These are phyloP conservation scores for Willowsia nigromaculata DNA, from an alignment of 2,888 invertebrate species.

Conservation along the genomic window DNA sequence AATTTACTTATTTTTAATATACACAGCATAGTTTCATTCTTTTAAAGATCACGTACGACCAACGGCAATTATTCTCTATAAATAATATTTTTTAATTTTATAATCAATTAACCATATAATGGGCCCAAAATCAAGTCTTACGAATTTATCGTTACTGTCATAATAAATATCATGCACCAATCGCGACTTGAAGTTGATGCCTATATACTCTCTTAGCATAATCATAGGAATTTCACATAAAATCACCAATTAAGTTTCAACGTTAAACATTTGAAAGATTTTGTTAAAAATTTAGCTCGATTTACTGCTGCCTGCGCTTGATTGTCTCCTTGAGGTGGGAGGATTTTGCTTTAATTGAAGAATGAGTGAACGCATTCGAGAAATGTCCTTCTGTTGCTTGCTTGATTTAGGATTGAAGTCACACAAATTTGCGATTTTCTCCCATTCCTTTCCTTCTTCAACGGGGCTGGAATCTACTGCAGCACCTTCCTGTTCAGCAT, in stretches of 20 bases:
- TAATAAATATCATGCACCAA: conserved; percentile 34
- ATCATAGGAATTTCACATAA: conserved; percentile 60
- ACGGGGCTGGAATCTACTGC: conserved; percentile 20
- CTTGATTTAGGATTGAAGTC: conserved; percentile 96
- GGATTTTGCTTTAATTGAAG: conserved; percentile 95
- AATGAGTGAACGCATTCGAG: conserved; percentile 96
- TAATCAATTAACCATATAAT: conserved; percentile 31
- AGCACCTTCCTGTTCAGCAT: conserved; percentile 60
- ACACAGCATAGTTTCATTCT: conserved; percentile 57
- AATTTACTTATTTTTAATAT: conserved; percentile 50
- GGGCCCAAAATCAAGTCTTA: conserved; percentile 62
- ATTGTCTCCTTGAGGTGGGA: conserved; percentile 80
- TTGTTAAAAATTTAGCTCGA: conserved; percentile 50
- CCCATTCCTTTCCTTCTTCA: conserved; percentile 96
- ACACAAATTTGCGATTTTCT: conserved; percentile 95
- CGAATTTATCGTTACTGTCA: conserved; percentile 30
- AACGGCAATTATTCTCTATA: neutral
- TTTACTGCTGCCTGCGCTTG: conserved; percentile 57
- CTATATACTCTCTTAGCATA: neutral
- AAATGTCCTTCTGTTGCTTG: conserved; percentile 94
- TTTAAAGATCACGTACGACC: conserved; percentile 30
- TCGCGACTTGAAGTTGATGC: neutral
- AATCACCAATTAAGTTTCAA: conserved; percentile 64
- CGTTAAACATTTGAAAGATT: conserved; percentile 43
- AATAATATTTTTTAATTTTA: too few species aligned